phyloP scores from a whole-genome alignment of 2,797 vertebrate species.

The Cuculus canorus region DNA sequence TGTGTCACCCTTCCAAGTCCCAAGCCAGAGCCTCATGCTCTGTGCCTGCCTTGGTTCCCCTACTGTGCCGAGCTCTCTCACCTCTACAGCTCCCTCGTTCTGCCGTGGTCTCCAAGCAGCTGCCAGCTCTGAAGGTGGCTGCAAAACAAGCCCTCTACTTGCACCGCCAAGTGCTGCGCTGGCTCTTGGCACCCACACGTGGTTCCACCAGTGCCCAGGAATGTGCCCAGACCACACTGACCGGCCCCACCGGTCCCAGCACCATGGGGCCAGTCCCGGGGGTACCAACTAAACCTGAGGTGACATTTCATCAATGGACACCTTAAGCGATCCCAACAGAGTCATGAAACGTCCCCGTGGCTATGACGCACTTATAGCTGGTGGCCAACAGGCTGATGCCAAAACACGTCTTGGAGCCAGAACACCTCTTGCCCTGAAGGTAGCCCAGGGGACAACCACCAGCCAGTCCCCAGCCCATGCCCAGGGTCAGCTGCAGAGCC shows the following conservation, averaged over 20 bases:
- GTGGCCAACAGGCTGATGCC: not conserved
- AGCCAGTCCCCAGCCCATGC: not conserved
- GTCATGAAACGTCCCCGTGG: rapidly evolving
- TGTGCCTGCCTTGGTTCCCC: rapidly evolving
- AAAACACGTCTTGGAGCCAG: not conserved
- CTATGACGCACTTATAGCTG: rapidly evolving
- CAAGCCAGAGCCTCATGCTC: rapidly evolving
- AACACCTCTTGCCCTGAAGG: not conserved
- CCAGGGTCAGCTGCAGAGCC: not conserved
- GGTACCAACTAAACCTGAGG: not conserved
- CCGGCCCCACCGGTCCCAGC: not conserved
- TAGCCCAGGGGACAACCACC: not conserved
- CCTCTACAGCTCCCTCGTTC: not conserved
- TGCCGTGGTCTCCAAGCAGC: not conserved
- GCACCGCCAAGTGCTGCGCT: rapidly evolving
- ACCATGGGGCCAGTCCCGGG: not conserved
- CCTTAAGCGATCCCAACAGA: not conserved
- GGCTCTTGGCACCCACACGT: not conserved
- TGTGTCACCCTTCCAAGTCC: rapidly evolving
- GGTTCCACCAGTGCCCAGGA: not conserved
- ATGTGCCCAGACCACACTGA: slow-evolving; percentile 12
- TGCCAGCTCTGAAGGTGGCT: not conserved
- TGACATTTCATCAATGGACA: not conserved
- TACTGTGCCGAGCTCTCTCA: not conserved
- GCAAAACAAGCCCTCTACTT: not conserved